Base-by-base conservation (phyloP, 2,888 invertebrate species). In the Minunthozetes semirufus region DNA sequence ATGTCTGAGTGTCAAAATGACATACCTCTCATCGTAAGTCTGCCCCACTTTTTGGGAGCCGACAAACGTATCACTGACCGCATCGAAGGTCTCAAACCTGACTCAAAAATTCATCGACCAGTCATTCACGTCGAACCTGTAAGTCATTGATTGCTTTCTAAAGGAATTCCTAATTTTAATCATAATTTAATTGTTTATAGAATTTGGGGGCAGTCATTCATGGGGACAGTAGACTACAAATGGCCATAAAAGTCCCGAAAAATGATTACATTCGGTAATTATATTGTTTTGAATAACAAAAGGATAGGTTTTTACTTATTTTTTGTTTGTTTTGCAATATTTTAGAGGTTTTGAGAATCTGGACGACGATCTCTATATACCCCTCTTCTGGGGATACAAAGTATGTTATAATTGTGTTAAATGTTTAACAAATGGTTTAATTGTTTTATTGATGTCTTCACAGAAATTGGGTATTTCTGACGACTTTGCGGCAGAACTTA, bases 301-400 rank as follows among this genome's bases (percentile, higher is more conserved):
- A 6, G 8, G 13, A 42, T 42, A 42, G 42, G 42, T 42, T 42
- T 42, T 42, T 42, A 42, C 42, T 9, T 33, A 6, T 33, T 33
- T 33, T 33, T 9, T 38, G 11, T 33, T 73, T 25, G 22, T 33
- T 73, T 78, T 77, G 76, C 56, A 61, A 50, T 72, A 29, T 71
- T 46, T 53, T 72, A 78, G 85, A 74, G 87, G 75, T n/a, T 75
- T 75, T 46, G 71, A 75, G 27, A 75, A 75, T 25, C 17, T 75
- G 25, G 42, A 25, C 11, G 61, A 75, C 25, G 75, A 75, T 48
- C 71, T 75, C n/a, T 75, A 75, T 38, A 29, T 75, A 3, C 75
- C 75, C 4, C 38, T 75, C 19, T 75, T 75, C 59, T 75, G 75
- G 75, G 75, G 75, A 6, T 75, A 75, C 27, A 75, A 75, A 29